Evolutionary conservation across 2,113 vertebrate genomes (phyloP), one percentile per base, ranked within the genome.

Genomic region (Gymnarchus niloticus): DNA sequence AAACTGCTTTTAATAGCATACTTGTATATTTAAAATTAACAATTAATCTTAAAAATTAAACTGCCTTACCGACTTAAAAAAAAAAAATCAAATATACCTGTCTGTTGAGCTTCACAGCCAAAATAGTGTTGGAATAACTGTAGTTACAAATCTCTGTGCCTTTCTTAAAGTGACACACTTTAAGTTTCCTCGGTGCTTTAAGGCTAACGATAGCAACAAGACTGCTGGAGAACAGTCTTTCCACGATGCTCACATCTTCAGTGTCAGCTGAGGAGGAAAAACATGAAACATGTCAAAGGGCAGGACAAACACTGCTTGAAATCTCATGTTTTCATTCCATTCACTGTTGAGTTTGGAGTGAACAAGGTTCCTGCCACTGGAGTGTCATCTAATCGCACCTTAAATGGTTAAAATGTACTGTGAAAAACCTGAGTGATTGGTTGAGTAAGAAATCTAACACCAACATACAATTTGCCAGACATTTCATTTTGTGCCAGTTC

Each of bases 81-180:
- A 82, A 83, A 85, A 77, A 77, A 59, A 76, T 19, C 9, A 54
- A 33, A 41, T 65, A 87, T 80, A 97, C 98, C 95, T 98, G 97
- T 85, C 97, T 95, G 91, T 99, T 99, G 84, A 99, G 96, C 80
- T 95, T 92, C 86, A 99, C 95, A 84, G 97, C 94, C 82, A 97
- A 90, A 88, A 99, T 97, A 86, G 94, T 94, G 93, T 93, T 95
- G 89, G 96, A 96, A 91, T 99, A 99, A 93, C 96, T 98, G 89
- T 99, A 99, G 91, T 97, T 99, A 89, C 98, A 99, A 93, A 99
- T 99, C 92, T 99, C 97, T 0, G 97, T 99, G 85, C 97, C 97
- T 91, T 99, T 99, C 93, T 98, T 99, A 92, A 99, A 99, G 92
- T 99, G 98, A 86, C 97, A 98, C 86, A 99, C 97, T 54, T 98